phyloP scores from a whole-genome alignment of 23 tunicate genomes.

The Trididemnum clinides region DNA sequence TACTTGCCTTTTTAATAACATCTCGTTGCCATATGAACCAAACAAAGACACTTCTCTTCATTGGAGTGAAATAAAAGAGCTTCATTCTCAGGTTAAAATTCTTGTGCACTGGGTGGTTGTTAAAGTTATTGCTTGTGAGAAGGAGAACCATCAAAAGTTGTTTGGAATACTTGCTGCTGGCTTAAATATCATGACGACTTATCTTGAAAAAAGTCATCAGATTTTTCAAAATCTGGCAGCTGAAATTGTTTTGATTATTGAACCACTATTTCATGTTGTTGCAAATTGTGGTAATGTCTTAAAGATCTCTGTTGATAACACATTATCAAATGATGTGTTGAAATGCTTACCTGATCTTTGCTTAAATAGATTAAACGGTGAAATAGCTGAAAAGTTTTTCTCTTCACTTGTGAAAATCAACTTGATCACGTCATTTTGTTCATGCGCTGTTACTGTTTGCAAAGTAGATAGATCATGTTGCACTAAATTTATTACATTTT shows the following conservation, averaged over 20 bases:
- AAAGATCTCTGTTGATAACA: too few relatives aligned
- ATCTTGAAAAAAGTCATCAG: not conserved
- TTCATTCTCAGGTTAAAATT: not conserved
- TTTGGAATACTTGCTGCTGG: not conserved
- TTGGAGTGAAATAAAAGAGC: not conserved
- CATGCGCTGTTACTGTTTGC: constrained; percentile 11
- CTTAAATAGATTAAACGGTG: not conserved
- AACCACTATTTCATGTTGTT: not conserved
- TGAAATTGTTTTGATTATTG: not conserved
- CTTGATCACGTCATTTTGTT: constrained; percentile 37
- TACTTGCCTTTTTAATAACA: not conserved
- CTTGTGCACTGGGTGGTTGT: not conserved
- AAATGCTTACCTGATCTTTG: constrained; percentile 49
- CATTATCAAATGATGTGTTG: not conserved
- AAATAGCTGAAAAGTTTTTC: not conserved
- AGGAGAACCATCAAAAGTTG: not conserved
- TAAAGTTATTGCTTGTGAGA: not conserved
- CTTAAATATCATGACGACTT: not conserved
- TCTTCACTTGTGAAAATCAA: not conserved
- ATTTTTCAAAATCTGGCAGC: not conserved
- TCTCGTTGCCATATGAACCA: not conserved
- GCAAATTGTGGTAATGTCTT: too few relatives aligned
- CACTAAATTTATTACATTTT: not conserved
- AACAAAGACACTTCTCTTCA: not conserved
- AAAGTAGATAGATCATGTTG: not conserved